A percentile compares a stretch with the other conserved stretches of the same genome.
Evolutionary conservation across 2,113 vertebrate species (phyloP).

Genomic region (Trochalopteron elliotii): DNA sequence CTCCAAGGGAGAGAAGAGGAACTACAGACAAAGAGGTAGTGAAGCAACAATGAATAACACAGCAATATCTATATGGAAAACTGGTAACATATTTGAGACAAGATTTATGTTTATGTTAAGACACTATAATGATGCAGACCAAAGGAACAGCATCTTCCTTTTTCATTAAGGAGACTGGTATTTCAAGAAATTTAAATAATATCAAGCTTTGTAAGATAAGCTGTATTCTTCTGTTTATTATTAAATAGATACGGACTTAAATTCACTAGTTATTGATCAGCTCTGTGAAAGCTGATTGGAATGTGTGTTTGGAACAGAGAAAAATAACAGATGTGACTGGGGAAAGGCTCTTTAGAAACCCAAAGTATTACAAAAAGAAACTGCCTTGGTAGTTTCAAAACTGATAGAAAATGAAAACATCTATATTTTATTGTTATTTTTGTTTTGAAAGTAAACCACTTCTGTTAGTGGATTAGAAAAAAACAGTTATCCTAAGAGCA

Average conservation of each 20-base stretch:
- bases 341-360: not conserved
- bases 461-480: not conserved
- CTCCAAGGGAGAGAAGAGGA: conserved; percentile 84
- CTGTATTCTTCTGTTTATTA: not conserved
- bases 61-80: not conserved
- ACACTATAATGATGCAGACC: not conserved
- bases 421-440: not conserved
- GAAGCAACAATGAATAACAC: not conserved
- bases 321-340: not conserved
- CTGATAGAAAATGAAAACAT: not conserved
- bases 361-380: not conserved
- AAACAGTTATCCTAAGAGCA: not conserved
- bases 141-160: not conserved
- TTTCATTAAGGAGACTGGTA: not conserved
- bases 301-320: not conserved
- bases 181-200: not conserved
- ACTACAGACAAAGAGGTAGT: conserved; percentile 92
- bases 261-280: not conserved
- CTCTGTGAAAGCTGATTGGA: not conserved
- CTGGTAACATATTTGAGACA: not conserved
- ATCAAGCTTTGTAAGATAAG: not conserved
- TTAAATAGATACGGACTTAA: not conserved
- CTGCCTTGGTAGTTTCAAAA: not conserved
- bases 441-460: not conserved
- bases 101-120: not conserved